phyloP scores from a whole-genome alignment of 1,140 invertebrate genomes.

The Drosophila ambigua region DNA sequence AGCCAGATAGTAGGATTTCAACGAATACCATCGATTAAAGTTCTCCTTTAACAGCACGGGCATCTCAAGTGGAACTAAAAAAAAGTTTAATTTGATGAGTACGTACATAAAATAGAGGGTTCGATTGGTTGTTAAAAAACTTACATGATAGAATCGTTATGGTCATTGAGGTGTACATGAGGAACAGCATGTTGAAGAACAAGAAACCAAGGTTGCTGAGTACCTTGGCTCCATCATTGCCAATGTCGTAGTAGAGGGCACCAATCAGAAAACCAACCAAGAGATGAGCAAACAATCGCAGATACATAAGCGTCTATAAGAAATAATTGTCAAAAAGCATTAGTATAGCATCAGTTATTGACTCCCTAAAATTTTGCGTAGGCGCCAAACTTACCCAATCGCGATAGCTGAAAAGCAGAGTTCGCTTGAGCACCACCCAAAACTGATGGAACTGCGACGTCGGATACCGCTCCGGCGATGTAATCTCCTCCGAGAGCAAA shows the following conservation, averaged over 20 bases:
- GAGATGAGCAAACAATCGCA: conserved; percentile 96
- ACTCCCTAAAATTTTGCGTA: not conserved
- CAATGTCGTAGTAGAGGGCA: conserved; percentile 95
- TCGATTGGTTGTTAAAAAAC: conserved; percentile 69
- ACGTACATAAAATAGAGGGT: not conserved
- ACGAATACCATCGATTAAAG: conserved; percentile 98
- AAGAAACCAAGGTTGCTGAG: conserved; percentile 98
- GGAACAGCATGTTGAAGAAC: conserved; percentile 99
- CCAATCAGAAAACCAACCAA: conserved; percentile 96
- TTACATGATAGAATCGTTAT: conserved; percentile 98
- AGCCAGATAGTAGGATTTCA: conserved; percentile 97
- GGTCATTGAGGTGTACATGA: conserved; percentile 99
- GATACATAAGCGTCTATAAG: conserved; percentile 95
- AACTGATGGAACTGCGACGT: conserved; percentile 91
- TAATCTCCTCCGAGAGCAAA: conserved; percentile 86
- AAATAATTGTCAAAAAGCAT: conserved; percentile 7
- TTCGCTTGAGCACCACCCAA: conserved; percentile 91
- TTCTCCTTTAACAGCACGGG: conserved; percentile 97
- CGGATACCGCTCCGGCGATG: conserved; percentile 89
- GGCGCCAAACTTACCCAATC: conserved; percentile 88
- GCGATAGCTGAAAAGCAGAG: conserved; percentile 91
- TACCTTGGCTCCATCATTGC: conserved; percentile 96
- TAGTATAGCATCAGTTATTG: not conserved
- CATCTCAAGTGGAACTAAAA: conserved; percentile 96
- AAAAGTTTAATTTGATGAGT: conserved; percentile 42